Base-by-base conservation (phyloP, 2,113 vertebrate species). In the Chunga burmeisteri region DNA sequence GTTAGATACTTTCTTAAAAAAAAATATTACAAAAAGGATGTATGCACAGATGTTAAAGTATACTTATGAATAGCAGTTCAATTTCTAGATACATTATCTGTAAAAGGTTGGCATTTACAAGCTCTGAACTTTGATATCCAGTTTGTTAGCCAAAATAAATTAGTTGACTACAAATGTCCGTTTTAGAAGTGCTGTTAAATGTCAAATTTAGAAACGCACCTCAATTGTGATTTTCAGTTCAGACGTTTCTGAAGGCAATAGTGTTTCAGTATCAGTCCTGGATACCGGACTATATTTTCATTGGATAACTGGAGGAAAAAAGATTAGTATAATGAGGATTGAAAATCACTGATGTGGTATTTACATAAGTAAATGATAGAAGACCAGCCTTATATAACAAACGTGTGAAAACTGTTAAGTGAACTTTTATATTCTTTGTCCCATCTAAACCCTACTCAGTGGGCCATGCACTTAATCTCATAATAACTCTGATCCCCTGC, bases 401-500 rank as follows among this genome's bases (percentile, higher is more conserved):
- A 96, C 47, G 91, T 98, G 97, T 98, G 97, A 96, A 98, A 99
- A 98, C 97, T 98, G 84, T 97, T 98, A 96, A 98, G 96, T 97
- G 98, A 98, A 97, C 92, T 97, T 97, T 97, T 98, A 77, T 96
- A 98, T 99, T 98, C 97, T 98, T 98, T 98, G 98, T 98, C 98
- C 97, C 94, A 96, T 98, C 97, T 98, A 98, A 98, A 95, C 97
- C 97, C 91, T 98, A 96, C 98, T 98, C 95, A 96, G 97, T 98
- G 96, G 97, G 96, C 97, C 85, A 93, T 98, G 94, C 93, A 98
- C 96, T 98, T 99, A 99, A 99, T 99, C 99, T 99, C 98, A 98
- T 99, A 98, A 99, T 99, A 98, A 98, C 97, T 97, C 93, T 98
- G 98, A 98, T 98, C 98, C 96, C 97, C 95, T 98, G 97, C 97